A percentile compares a stretch with the other conserved stretches of the same genome.
Conservation (phyloP, 2,113 vertebrate genomes). For the Forbesichthys papilliferus region DNA sequence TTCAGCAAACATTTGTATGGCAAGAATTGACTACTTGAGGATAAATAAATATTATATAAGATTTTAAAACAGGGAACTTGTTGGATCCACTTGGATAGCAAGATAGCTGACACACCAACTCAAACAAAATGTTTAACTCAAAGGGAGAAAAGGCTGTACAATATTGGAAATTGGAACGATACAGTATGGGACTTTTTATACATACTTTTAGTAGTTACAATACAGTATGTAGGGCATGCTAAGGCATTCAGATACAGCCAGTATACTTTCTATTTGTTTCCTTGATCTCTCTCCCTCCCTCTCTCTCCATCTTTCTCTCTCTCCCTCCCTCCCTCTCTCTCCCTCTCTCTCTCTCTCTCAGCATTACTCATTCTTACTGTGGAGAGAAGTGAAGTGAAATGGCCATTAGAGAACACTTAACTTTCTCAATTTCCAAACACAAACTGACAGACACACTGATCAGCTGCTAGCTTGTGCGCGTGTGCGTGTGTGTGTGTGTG, state of each 20-base stretch:
- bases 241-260: not conserved
- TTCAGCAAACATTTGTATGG: too few species aligned
- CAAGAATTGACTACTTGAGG: too few species aligned
- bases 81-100: too few species aligned
- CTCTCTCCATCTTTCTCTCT: not conserved
- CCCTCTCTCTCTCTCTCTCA: not conserved
- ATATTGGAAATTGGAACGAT: too few species aligned
- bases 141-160: too few species aligned
- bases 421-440: conserved; percentile 46
- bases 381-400: conserved; percentile 49
- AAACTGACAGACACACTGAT: conserved; percentile 57
- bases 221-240: not conserved
- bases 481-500: conserved; percentile 6
- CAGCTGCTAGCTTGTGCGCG: conserved; percentile 26
- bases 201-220: too few species aligned
- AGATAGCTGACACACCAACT: too few species aligned
- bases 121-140: too few species aligned
- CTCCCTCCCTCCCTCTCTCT: not conserved
- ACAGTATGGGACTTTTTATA: too few species aligned
- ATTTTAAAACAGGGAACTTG: too few species aligned
- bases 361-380: conserved; percentile 36
- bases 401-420: conserved; percentile 51
- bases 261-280: not conserved
- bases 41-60: too few species aligned
- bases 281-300: not conserved